Base-by-base conservation (phyloP, 2,888 invertebrate genomes). In the Pogonocherus hispidulus region DNA sequence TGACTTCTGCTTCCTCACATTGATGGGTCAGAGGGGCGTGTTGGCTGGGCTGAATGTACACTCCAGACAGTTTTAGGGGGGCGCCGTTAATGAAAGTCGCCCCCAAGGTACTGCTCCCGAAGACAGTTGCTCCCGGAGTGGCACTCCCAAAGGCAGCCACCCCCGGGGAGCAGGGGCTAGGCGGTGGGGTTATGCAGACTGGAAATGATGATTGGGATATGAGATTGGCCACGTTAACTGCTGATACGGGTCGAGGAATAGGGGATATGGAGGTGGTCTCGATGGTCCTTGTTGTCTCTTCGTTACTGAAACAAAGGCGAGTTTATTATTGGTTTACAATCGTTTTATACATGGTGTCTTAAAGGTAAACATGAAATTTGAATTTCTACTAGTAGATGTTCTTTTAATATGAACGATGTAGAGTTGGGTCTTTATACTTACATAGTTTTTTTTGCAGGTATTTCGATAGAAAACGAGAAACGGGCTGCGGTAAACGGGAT, bases 161-260 rank as follows among this genome's bases (percentile, higher is more conserved):
- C 20, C 47, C 23, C 20, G 35, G 52, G 63, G 67, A 16, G 57
- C 57, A 72, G 4, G 76, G 67, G 19, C 80, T 77, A 11, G 84
- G 81, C 1, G 84, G 84, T n/a, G 85, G 83, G 32, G 82, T 79
- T 14, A 83, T 74, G 57, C 76, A 80, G 18, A 81, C 78, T 8
- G 84, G 83, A 76, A 84, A 83, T 44, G 82, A 78, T 8, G 83
- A 81, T 71, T 83, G 83, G 2, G 84, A 78, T 22, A 81, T 80
- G 64, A 84, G 69, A 18, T 81, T 81, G 23, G 80, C 79, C 76
- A 85, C 80, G 66, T 83, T 85, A 47, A 84, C 76, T 19, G 84
- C 84, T 11, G 84, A 84, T n/a, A 83, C 82, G 14, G 85, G 85
- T 23, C 85, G 75, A 2, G 85, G 84, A 44, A 85, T 83, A 9